Base-by-base conservation (phyloP, 2,797 vertebrate genomes). In the Alauda arvensis region DNA sequence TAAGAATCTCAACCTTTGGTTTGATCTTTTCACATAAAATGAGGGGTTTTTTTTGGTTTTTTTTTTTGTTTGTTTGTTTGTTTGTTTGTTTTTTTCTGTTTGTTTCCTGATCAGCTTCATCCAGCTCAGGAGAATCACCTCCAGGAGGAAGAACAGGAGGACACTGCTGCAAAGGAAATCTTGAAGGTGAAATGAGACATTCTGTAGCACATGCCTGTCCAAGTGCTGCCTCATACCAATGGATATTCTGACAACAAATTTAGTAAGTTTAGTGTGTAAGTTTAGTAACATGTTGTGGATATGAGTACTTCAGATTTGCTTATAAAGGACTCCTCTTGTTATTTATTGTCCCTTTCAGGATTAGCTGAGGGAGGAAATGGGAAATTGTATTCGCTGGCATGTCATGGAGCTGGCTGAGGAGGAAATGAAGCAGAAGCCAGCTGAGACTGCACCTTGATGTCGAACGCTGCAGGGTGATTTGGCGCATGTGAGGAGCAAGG, bases 401-500 rank as follows among this genome's bases (percentile, higher is more conserved):
- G 46, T 91, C 70, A 69, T 1, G 0, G 61, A 84, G n/a, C 37
- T 63, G 76, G 18, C 55, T 52, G 67, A 74, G 31, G 55, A 68
- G 57, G 81, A 89, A 88, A 87, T 11, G 3, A 39, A 77, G 40
- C 4, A 3, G 42, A 77, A 75, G 17, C 19, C 63, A 65, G 33
- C 62, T 34, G 55, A 88, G 86, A 39, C 29, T 67, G 43, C 60
- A 56, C 56, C 60, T 76, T 48, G 60, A 11, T 1, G 4, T 37
- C 0, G 0, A 74, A 61, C 1, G 2, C 71, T 0, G 0, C 61
- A 24, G 29, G 31, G 55, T 77, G 34, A 37, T 24, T 67, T 45
- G 49, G 31, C 13, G 31, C 3, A 0, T 4, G 23, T 37, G 42
- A 81, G 31, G 37, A 78, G 31, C 0, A 2, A 69, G 25, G 31